Percentiles rank a stretch among this genome's conserved stretches.
Conservation (phyloP, 2,113 vertebrate genomes). For the Delphinus delphis region DNA sequence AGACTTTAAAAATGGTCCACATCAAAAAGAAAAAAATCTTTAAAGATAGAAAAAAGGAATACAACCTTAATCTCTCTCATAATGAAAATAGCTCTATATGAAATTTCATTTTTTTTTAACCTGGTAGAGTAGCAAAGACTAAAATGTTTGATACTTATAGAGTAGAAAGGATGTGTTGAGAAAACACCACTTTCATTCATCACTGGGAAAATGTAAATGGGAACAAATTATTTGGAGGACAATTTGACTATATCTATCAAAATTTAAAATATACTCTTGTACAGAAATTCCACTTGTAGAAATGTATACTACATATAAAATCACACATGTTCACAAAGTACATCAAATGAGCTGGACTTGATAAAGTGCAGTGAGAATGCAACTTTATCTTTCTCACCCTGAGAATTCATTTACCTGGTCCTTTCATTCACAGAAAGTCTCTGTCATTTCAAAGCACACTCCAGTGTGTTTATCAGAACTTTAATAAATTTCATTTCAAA, state of each 20-base stretch:
- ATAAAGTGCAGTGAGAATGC: not conserved
- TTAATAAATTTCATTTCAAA: not conserved
- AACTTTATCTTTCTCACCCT: not conserved
- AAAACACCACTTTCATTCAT: not conserved
- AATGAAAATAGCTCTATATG: not conserved
- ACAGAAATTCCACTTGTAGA: conserved; percentile 4
- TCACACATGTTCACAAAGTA: not conserved
- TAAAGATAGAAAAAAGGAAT: no score
- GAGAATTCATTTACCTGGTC: not conserved
- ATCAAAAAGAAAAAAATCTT: no score
- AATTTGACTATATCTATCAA: not conserved
- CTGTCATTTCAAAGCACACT: not conserved
- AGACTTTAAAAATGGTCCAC: no score
- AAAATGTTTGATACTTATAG: not conserved
- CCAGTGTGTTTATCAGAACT: not conserved
- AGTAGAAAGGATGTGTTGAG: not conserved
- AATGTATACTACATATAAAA: not conserved
- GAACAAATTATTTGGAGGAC: not conserved
- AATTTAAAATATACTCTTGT: not conserved
- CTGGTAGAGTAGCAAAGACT: not conserved
- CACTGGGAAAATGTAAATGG: not conserved
- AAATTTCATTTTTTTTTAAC: not conserved
- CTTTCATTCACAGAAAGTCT: not conserved
- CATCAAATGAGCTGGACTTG: not conserved
- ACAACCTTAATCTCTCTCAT: not conserved